Evolutionary conservation across 1,140 invertebrate species (phyloP).

Genomic region (Bicyclus anynana): DNA sequence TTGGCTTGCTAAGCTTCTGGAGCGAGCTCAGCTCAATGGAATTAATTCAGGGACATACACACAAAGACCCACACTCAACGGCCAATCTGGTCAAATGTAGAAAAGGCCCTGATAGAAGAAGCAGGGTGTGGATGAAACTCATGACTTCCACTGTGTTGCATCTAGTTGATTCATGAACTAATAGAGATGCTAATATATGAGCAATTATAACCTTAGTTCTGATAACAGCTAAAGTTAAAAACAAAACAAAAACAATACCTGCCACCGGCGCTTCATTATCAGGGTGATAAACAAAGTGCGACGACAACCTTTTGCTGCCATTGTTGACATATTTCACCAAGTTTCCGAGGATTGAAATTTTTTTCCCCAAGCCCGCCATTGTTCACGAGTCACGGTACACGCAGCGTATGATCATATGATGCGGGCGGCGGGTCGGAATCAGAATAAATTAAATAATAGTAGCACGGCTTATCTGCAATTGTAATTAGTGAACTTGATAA

Average conservation of each 20-base stretch:
- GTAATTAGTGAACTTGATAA: conserved; percentile 53
- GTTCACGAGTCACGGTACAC: background rate
- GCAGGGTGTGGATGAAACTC: too few relatives aligned
- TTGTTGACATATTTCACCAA: conserved; percentile 52
- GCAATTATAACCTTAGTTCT: too few relatives aligned
- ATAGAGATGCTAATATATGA: too few relatives aligned
- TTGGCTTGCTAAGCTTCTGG: too few relatives aligned
- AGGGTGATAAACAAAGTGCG: conserved; percentile 66
- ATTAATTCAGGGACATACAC: too few relatives aligned
- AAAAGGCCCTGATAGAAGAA: too few relatives aligned
- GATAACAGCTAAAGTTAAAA: background rate
- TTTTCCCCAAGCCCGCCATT: conserved; percentile 29
- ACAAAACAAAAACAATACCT: conserved; percentile 40
- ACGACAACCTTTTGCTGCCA: conserved; percentile 53
- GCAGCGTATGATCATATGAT: too few relatives aligned
- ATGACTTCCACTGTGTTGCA: too few relatives aligned
- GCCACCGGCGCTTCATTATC: conserved; percentile 57
- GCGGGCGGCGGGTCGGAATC: background rate
- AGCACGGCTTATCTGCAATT: conserved; percentile 61
- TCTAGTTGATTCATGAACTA: too few relatives aligned
- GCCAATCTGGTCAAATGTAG: too few relatives aligned
- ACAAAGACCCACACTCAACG: too few relatives aligned
- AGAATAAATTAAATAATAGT: conserved; percentile 51
- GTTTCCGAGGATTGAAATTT: conserved; percentile 37
- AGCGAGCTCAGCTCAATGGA: too few relatives aligned